Conservation (phyloP, 2,113 vertebrate species). For the Loxodonta africana region DNA sequence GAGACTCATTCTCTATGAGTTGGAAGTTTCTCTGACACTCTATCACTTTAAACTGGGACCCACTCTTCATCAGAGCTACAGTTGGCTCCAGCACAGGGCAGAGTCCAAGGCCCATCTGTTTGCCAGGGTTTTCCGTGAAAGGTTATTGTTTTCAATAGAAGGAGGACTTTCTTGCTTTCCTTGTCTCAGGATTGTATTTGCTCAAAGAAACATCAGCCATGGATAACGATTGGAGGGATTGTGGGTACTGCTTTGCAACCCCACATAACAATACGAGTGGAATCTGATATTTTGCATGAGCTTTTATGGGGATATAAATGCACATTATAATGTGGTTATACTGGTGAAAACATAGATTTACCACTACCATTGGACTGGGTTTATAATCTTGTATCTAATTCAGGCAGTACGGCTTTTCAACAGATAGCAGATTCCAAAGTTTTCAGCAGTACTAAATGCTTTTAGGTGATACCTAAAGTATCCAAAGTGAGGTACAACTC, state of each 20-base stretch:
- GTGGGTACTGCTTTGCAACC: not conserved
- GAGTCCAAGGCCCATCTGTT: constrained; percentile 33
- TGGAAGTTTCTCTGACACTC: not conserved
- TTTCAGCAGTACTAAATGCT: constrained; percentile 26
- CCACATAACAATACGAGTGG: not conserved
- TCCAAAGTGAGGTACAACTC: constrained; percentile 21
- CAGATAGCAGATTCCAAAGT: constrained; percentile 21
- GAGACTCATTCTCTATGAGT: not conserved
- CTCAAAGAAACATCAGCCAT: constrained; percentile 20
- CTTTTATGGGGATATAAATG: not conserved
- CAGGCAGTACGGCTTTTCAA: constrained; percentile 24
- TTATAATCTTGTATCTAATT: constrained; percentile 35
- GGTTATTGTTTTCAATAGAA: not conserved
- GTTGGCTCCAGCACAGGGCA: not conserved
- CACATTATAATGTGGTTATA: not conserved
- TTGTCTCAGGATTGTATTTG: constrained; percentile 58
- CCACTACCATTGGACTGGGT: not conserved
- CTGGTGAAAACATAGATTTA: not conserved
- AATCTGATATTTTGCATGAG: not conserved
- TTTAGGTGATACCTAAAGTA: not conserved
- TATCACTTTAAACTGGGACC: not conserved
- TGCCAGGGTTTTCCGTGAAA: constrained; percentile 17
- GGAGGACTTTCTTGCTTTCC: constrained; percentile 28
- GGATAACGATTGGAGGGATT: not conserved
- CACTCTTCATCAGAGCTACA: not conserved